Evolutionary conservation across 2,888 invertebrate genomes (phyloP), one percentile per base, ranked within the genome.

Genomic region (Antitype chi): DNA sequence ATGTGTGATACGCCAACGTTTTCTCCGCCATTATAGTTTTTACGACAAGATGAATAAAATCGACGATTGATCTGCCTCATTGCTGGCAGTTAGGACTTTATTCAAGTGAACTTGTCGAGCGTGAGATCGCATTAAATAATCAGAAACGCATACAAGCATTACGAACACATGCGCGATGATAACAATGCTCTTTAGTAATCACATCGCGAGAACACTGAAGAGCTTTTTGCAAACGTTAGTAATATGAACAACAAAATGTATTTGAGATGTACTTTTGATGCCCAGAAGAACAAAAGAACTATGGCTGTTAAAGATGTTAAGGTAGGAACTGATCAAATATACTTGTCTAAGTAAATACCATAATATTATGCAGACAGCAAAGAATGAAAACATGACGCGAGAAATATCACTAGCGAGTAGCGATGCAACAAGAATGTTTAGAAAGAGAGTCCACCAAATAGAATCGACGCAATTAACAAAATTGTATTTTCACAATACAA

Each of bases 71-170:
- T 91, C 90, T 84, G 89, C 89, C 87, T 87, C 84, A 89, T 87
- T 83, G 84, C 83, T 63, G 94, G 90, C 92, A 85, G 89, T 95
- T 96, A 94, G 79, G 94, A 91, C 95, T 86, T 95, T 96, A 86
- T 91, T 88, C 84, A 81, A 84, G 79, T 85, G 82, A 87, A 83
- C 84, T 81, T 78, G 78, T 84, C 80, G 89, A 92, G 91, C 93
- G 94, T 94, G 95, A 94, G 95, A 95, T 94, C 92, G 91, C 92
- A 94, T 95, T 95, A 93, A 95, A 95, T 95, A 95, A 96, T 95
- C 94, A 93, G 92, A 94, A 93, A 92, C 90, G 92, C 92, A 92
- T 90, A 92, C 91, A 91, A 92, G 91, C 90, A 93, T 89, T 89
- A 93, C 90, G 90, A 92, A 92, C 91, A 93, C 92, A 93, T 91